A percentile compares a stretch with the other conserved stretches of the same genome.
Conservation (phyloP, 2,888 invertebrate genomes). For the Himalopsyche anomala region DNA sequence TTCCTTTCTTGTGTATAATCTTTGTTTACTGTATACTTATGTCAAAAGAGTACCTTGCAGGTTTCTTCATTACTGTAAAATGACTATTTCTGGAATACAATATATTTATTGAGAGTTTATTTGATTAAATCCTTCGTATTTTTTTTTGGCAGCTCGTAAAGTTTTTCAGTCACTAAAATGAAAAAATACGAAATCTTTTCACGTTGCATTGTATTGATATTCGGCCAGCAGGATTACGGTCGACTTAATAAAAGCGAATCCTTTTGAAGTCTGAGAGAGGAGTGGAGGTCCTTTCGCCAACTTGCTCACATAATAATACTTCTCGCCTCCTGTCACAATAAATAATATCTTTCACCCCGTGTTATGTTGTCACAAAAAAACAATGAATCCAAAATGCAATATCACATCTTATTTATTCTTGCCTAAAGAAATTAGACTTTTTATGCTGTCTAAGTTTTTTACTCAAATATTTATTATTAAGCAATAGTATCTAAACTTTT, state of each 20-base stretch:
- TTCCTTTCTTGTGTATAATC: too few species aligned
- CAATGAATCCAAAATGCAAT: constrained; percentile 9
- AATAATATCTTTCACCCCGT: neutral
- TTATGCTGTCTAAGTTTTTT: too few species aligned
- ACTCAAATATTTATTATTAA: too few species aligned
- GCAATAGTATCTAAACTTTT: too few species aligned
- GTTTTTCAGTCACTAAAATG: neutral
- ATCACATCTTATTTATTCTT: neutral
- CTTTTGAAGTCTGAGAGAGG: neutral
- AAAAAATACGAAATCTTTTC: neutral
- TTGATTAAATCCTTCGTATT: neutral
- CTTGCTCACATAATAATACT: neutral
- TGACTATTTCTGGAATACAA: too few species aligned
- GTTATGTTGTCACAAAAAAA: neutral
- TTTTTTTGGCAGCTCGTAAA: neutral
- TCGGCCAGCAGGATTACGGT: neutral
- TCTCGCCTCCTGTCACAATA: neutral
- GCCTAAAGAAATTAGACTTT: too few species aligned
- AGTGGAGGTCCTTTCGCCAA: neutral
- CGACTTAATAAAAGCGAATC: neutral
- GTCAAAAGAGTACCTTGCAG: too few species aligned
- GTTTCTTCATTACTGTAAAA: too few species aligned
- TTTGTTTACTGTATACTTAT: too few species aligned
- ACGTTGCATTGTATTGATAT: neutral
- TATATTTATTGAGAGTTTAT: too few species aligned